phyloP scores from a whole-genome alignment of 2,888 invertebrate genomes.

The Proisotoma minuta region DNA sequence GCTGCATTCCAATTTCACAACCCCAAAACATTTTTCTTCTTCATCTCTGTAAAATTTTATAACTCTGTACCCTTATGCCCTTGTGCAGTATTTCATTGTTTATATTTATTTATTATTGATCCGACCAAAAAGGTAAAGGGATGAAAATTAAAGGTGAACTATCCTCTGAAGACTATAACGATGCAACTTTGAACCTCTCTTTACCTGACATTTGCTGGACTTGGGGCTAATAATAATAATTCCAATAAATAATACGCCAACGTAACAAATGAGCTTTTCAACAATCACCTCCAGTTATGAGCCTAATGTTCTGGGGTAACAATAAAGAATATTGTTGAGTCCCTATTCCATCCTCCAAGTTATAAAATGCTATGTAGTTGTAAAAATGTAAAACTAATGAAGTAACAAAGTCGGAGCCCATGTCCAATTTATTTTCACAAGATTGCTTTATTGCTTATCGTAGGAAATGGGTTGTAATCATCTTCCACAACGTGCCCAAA shows the following conservation, averaged over 20 bases:
- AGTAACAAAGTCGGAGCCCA: not conserved
- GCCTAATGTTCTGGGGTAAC: not conserved
- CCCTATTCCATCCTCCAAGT: not conserved
- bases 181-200: not conserved
- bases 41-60: not conserved
- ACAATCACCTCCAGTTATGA: not conserved
- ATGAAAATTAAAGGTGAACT: not conserved
- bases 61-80: not conserved
- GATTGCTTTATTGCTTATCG: not conserved
- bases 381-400: not conserved
- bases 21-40: too few relatives aligned
- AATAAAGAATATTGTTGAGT: not conserved
- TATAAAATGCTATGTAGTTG: not conserved
- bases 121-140: not conserved
- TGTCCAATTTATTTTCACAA: not conserved
- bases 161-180: too few relatives aligned
- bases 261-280: conserved; percentile 11
- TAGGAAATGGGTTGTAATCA: too few relatives aligned
- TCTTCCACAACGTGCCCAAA: too few relatives aligned
- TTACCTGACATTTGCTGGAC: not conserved
- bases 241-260: conserved; percentile 4
- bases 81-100: not conserved
- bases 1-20: too few relatives aligned
- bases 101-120: not conserved
- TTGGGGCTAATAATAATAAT: not conserved